Evolutionary conservation across 2,797 vertebrate genomes (phyloP).

Genomic region (Chaunax sp.): DNA sequence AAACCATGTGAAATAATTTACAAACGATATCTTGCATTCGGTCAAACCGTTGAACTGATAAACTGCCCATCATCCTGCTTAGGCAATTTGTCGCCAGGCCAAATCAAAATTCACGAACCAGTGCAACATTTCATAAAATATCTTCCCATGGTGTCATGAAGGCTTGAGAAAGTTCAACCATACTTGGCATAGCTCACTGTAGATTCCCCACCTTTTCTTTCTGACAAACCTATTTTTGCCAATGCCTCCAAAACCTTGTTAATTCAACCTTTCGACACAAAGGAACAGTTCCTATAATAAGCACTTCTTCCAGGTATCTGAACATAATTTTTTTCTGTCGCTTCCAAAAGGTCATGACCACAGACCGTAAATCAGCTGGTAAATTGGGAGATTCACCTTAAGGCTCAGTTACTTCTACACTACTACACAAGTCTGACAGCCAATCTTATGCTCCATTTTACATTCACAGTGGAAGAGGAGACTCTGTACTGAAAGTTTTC

Average conservation of each 20-base stretch:
- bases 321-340: conserved; percentile 2
- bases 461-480: neutral
- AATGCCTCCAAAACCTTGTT: neutral
- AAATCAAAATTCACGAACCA: too few species aligned
- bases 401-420: conserved; percentile 16
- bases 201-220: too few species aligned
- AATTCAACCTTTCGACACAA: neutral
- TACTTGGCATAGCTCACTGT: too few species aligned
- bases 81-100: too few species aligned
- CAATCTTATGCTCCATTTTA: neutral
- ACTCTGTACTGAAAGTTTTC: neutral
- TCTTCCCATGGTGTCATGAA: too few species aligned
- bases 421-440: neutral
- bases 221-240: neutral
- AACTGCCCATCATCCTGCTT: neutral
- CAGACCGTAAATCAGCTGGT: conserved; percentile 20
- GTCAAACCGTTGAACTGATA: neutral
- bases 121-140: too few species aligned
- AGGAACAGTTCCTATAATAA: neutral
- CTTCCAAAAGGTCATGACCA: conserved; percentile 19
- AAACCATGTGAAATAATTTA: neutral
- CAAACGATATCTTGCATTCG: neutral
- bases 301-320: neutral
- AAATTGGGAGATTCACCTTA: conserved; percentile 15
- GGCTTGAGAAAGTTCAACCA: too few species aligned